Percentiles rank a stretch among this genome's conserved stretches.
phyloP scores from a whole-genome alignment of 2,797 vertebrate genomes.

The Lutjanus argentimaculatus region DNA sequence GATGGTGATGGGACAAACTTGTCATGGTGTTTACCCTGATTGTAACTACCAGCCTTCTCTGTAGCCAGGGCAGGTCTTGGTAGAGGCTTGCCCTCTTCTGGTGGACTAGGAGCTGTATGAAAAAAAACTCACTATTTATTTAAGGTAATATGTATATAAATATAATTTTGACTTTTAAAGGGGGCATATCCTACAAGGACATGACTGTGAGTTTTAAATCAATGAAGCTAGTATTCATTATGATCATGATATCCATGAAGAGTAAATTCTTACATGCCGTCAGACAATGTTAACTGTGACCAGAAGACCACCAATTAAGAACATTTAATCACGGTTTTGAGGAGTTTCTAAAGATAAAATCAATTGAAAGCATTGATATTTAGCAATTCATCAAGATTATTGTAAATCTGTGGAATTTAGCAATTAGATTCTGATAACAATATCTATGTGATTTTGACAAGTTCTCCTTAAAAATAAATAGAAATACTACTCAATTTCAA shows the following conservation, averaged over 20 bases:
- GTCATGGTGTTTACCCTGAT: conserved; percentile 84
- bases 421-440: conserved; percentile 1
- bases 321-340: neutral
- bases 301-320: neutral
- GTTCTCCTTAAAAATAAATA: neutral
- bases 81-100: conserved; percentile 82
- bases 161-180: conserved; percentile 59
- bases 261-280: neutral
- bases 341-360: conserved; percentile 9
- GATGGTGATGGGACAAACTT: conserved; percentile 78
- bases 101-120: conserved; percentile 85
- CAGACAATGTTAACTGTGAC: neutral
- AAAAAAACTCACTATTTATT: conserved; percentile 82
- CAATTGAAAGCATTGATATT: neutral
- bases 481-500: neutral
- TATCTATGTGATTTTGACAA: conserved; percentile 8
- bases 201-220: conserved; percentile 13
- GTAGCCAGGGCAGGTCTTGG: conserved; percentile 83
- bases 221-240: conserved; percentile 1
- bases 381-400: neutral
- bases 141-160: conserved; percentile 53
- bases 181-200: conserved; percentile 52
- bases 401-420: neutral
- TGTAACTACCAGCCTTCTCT: conserved; percentile 82
- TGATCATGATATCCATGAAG: neutral